Conservation (phyloP, 2,797 vertebrate genomes). For the Nyctibius grandis region DNA sequence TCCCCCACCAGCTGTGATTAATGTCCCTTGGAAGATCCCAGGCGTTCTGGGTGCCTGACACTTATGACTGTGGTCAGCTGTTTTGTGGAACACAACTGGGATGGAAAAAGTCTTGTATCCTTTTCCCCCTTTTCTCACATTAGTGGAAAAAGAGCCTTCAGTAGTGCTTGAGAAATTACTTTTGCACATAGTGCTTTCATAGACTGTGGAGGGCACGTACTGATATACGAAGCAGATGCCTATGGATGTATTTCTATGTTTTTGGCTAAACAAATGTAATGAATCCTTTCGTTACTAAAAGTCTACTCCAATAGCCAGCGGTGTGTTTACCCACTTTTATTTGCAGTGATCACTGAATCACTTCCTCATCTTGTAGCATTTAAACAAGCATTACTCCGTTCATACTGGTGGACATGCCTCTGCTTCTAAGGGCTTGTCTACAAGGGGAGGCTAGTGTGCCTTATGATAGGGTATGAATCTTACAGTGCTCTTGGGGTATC, state of each 20-base stretch:
- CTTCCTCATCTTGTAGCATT: background rate
- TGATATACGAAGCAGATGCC: background rate
- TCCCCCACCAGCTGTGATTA: background rate
- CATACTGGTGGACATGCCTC: background rate
- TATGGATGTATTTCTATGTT: background rate
- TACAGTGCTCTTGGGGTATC: background rate
- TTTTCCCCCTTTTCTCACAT: background rate
- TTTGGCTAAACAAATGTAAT: background rate
- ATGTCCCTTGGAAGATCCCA: background rate
- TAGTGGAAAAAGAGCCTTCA: background rate
- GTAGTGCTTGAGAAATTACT: background rate
- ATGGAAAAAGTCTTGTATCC: background rate
- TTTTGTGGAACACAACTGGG: background rate
- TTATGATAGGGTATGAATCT: background rate
- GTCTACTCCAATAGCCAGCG: background rate
- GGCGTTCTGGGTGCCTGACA: background rate
- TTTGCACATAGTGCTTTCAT: background rate
- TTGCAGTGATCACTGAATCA: background rate
- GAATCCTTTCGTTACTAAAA: background rate
- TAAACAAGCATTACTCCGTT: background rate
- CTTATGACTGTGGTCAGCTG: background rate
- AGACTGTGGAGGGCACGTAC: background rate
- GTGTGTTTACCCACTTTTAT: background rate
- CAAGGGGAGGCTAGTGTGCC: background rate
- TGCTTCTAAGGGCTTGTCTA: background rate